These are phyloP conservation scores for Tapera naevia DNA, from an alignment of 2,797 vertebrate genomes.

Conservation along the genomic window DNA sequence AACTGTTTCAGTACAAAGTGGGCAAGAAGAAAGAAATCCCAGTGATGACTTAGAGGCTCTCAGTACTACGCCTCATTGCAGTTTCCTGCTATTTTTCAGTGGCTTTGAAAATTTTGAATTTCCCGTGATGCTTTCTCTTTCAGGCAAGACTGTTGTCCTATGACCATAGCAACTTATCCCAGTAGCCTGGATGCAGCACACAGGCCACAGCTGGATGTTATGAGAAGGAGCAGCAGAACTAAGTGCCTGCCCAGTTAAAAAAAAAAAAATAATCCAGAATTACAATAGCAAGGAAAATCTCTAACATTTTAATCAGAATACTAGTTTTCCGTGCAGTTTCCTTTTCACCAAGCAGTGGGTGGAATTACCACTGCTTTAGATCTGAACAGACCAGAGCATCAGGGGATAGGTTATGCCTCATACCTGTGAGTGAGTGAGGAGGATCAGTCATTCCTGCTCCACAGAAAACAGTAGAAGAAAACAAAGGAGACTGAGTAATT, in stretches of 20 bases:
- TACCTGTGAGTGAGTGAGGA: background rate
- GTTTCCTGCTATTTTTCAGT: background rate
- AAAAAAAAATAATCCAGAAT: background rate
- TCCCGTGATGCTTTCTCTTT: background rate
- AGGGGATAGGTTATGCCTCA: background rate
- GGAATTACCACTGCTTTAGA: background rate
- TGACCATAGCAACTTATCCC: background rate
- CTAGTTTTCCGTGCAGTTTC: background rate
- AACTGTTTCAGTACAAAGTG: background rate
- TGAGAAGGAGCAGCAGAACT: background rate
- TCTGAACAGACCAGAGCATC: background rate
- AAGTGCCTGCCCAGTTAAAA: background rate
- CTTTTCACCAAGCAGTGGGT: background rate
- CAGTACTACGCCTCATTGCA: background rate
- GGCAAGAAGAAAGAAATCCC: background rate
- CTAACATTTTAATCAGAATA: background rate
- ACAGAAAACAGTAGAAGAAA: background rate
- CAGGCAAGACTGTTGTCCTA: background rate
- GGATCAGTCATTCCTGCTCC: background rate
- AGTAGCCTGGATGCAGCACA: fast-evolving
- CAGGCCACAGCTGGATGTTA: fast-evolving
- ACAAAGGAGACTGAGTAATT: background rate
- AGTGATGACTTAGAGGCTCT: background rate
- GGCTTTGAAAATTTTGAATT: background rate
- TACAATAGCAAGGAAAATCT: background rate